Conservation (phyloP, 2,113 vertebrate genomes). For the Pholis gunnellus region DNA sequence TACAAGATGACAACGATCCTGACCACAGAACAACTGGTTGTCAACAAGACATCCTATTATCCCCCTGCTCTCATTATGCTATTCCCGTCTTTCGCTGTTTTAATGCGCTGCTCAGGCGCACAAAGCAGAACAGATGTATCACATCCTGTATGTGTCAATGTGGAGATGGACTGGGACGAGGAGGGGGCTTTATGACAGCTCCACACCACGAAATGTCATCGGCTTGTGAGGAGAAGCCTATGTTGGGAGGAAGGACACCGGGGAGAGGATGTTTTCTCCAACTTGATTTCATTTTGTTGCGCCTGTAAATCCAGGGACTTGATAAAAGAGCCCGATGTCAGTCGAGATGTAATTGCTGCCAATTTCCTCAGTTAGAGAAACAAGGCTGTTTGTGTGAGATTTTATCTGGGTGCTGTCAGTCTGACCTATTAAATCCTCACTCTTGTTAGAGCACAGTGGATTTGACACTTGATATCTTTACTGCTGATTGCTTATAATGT, state of each 20-base stretch:
- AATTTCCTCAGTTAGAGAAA: constrained; percentile 62
- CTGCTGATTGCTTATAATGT: constrained; percentile 43
- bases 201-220: constrained; percentile 21
- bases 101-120: constrained; percentile 1
- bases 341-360: constrained; percentile 56
- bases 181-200: not conserved
- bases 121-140: constrained; percentile 32
- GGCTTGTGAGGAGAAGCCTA: not conserved
- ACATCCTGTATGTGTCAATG: not conserved
- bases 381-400: constrained; percentile 46
- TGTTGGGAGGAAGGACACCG: not conserved
- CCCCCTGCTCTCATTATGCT: constrained; percentile 25
- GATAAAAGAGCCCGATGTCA: constrained; percentile 40
- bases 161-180: not conserved
- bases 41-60: constrained; percentile 47
- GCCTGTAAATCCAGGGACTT: constrained; percentile 47
- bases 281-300: constrained; percentile 18
- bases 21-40: constrained; percentile 46
- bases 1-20: constrained; percentile 48
- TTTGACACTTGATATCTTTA: constrained; percentile 43
- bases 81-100: constrained; percentile 1
- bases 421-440: constrained; percentile 64
- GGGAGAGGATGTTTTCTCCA: constrained; percentile 20
- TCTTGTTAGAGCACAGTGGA: constrained; percentile 31
- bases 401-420: constrained; percentile 45